Conservation (phyloP, 2,113 vertebrate genomes). For the Hoplias malabaricus region DNA sequence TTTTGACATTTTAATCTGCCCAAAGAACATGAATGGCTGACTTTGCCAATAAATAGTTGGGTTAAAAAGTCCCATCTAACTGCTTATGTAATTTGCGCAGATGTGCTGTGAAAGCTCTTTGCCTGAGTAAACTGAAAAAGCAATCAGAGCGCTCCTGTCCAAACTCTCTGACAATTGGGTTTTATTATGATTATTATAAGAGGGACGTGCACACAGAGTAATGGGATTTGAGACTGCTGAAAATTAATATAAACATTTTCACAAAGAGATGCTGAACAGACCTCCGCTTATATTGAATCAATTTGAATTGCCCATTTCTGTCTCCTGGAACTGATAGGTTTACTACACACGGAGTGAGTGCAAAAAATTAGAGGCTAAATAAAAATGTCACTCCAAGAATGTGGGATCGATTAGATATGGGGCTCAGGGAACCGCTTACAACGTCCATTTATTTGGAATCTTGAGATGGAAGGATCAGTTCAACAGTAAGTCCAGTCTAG, state of each 20-base stretch:
- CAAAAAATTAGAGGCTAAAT: constrained; percentile 14
- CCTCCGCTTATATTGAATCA: constrained; percentile 23
- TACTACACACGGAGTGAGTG: not conserved
- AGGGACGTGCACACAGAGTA: constrained; percentile 16
- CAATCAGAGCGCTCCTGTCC: constrained; percentile 32
- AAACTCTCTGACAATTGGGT: constrained; percentile 21
- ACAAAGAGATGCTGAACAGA: constrained; percentile 23
- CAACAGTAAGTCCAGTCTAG: not conserved
- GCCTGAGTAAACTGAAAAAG: constrained; percentile 35
- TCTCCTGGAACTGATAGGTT: not conserved
- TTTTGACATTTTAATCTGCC: constrained; percentile 31
- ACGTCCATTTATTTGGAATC: constrained; percentile 4
- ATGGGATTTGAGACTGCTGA: constrained; percentile 23
- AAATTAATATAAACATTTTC: constrained; percentile 27
- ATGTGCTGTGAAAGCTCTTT: constrained; percentile 7
- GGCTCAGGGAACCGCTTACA: not conserved
- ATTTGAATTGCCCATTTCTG: constrained; percentile 37
- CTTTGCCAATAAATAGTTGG: constrained; percentile 25
- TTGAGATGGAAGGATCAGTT: not conserved
- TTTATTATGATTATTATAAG: constrained; percentile 38
- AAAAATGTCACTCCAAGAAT: not conserved
- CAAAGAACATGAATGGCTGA: constrained; percentile 1
- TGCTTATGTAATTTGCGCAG: constrained; percentile 31
- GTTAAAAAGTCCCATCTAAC: constrained; percentile 10
- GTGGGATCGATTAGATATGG: not conserved